Percentiles rank a stretch among this genome's conserved stretches.
Evolutionary conservation across 2,797 vertebrate species (phyloP).

Genomic region (Poecilia picta): DNA sequence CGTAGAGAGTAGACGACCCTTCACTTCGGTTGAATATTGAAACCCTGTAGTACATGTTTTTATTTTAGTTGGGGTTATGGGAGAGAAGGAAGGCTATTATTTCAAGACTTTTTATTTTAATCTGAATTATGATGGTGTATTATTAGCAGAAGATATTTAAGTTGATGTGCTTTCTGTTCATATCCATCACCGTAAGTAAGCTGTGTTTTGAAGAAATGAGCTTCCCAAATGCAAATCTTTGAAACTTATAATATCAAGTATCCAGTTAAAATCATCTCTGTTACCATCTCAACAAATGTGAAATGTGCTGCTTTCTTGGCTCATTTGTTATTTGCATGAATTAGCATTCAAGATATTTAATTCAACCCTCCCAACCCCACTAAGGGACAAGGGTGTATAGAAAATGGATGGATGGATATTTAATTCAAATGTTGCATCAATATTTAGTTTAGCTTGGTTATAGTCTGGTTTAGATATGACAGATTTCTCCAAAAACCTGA

Average conservation of each 20-base stretch:
- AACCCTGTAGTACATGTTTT: conserved; percentile 1
- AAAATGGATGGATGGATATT: not conserved
- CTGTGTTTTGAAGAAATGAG: not conserved
- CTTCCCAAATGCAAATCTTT: not conserved
- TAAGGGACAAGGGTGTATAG: too few species aligned
- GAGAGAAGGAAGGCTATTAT: not conserved
- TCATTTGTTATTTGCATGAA: not conserved
- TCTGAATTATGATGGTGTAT: not conserved
- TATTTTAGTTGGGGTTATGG: not conserved
- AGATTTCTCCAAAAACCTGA: not conserved
- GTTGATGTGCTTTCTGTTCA: not conserved
- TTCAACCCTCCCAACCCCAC: not conserved
- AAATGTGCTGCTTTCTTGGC: not conserved
- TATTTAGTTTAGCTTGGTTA: not conserved
- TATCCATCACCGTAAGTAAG: not conserved
- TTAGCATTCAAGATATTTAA: not conserved
- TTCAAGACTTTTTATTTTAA: not conserved
- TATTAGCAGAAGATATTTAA: not conserved
- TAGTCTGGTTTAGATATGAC: not conserved
- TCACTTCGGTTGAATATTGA: conserved; percentile 43
- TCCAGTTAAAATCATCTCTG: not conserved
- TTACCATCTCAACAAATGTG: conserved; percentile 38
- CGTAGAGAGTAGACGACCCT: conserved; percentile 28
- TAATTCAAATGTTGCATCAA: not conserved
- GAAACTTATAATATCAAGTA: not conserved